These are phyloP conservation scores for Lota lota DNA, from an alignment of 2,113 vertebrate species.

Conservation along the genomic window DNA sequence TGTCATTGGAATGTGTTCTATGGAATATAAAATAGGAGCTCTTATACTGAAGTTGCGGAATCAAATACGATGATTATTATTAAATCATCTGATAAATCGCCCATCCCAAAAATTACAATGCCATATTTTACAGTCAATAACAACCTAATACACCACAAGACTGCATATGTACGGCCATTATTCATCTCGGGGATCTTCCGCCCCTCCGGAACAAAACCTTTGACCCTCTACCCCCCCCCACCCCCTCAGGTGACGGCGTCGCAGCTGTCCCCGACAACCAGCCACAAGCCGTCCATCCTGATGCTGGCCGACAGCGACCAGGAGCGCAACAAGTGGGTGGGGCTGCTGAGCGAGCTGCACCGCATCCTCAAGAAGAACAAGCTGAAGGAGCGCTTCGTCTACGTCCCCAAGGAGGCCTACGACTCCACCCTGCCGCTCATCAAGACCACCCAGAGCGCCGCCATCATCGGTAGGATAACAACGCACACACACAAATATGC, in stretches of 20 bases:
- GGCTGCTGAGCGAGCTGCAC: slow-evolving; percentile 89
- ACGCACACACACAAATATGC: not conserved
- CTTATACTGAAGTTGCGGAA: no score
- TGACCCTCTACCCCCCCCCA: not conserved
- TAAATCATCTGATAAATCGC: no score
- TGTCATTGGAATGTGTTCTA: no score
- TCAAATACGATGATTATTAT: no score
- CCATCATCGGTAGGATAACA: slow-evolving; percentile 73
- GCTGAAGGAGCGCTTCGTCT: slow-evolving; percentile 94
- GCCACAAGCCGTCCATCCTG: slow-evolving; percentile 90
- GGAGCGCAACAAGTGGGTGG: slow-evolving; percentile 95
- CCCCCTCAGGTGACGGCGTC: slow-evolving; percentile 88
- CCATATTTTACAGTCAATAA: no score
- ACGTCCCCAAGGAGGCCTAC: slow-evolving; percentile 95
- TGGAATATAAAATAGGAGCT: no score
- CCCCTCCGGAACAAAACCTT: not conserved
- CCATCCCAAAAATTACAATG: no score
- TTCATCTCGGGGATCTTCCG: not conserved
- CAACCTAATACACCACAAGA: no score
- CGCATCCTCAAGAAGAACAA: slow-evolving; percentile 97
- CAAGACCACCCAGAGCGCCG: slow-evolving; percentile 94
- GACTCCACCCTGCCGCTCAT: slow-evolving; percentile 97
- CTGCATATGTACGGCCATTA: not conserved
- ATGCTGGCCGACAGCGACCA: slow-evolving; percentile 93
- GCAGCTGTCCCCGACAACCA: slow-evolving; percentile 86